Conservation (phyloP, 2,113 vertebrate species). For the Desmodus rotundus region DNA sequence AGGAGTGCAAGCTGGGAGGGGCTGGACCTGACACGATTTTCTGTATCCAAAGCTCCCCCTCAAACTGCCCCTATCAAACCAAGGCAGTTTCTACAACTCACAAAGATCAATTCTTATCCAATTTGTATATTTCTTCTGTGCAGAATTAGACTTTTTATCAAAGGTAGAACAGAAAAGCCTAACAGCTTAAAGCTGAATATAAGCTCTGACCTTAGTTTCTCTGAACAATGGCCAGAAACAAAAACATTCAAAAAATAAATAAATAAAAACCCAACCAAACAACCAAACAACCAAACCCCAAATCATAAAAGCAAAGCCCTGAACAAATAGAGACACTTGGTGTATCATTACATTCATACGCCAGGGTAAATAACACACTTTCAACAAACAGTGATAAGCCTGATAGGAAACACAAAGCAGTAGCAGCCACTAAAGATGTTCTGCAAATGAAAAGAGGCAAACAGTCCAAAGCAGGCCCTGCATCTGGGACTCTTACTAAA, state of each 20-base stretch:
- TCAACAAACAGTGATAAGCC: background rate
- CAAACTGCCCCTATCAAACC: background rate
- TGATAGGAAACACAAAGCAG: background rate
- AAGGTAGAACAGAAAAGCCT: background rate
- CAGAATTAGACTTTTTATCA: background rate
- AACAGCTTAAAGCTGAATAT: background rate
- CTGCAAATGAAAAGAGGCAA: constrained; percentile 21
- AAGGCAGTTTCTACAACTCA: background rate
- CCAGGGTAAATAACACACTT: background rate
- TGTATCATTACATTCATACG: background rate
- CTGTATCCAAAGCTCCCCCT: background rate
- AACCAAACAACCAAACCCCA: background rate
- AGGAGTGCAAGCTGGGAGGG: background rate
- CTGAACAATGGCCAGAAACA: background rate
- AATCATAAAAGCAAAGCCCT: background rate
- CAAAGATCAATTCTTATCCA: background rate
- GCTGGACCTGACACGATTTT: background rate
- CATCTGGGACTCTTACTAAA: background rate
- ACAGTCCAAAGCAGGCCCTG: background rate
- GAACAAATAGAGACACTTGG: background rate
- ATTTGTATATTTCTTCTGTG: background rate
- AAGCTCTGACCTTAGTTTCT: background rate
- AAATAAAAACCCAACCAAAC: background rate
- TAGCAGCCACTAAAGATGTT: background rate
- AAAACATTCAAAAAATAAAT: background rate